Base-by-base conservation (phyloP, 2,888 invertebrate species). In the Elegia similella region DNA sequence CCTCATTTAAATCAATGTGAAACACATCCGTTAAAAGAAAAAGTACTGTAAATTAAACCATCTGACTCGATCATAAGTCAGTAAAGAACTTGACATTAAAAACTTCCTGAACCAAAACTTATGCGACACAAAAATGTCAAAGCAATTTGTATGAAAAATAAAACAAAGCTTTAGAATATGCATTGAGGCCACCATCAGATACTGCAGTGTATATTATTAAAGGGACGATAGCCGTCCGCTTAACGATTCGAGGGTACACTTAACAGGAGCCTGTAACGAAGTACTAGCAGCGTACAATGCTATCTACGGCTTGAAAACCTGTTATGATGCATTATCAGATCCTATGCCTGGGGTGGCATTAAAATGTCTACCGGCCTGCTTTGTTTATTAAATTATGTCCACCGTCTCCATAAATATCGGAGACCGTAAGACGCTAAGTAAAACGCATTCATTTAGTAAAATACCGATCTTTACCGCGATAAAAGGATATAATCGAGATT, bases 361-460 rank as follows among this genome's bases (percentile, higher is more conserved):
- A 88, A 88, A 88, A 83, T 74, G 82, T 84, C 80, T 73, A 76
- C 78, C 68, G 80, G 75, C 70, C 86, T 88, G 89, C 88, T 90
- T 91, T 90, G 91, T 91, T 91, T 91, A 91, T 91, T 91, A 91
- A 90, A 91, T 90, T 88, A 90, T 89, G 89, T 90, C 88, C 86
- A 81, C 82, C 79, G 78, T 69, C 71, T 77, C 88, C 85, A 88
- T 88, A 88, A 88, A 88, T 88, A 88, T 85, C 76, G 47, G n/a
- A n/a, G 23, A 23, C 23, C 23, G 32, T 10, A 32, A 32, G 10
- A 38, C n/a, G n/a, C 12, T n/a, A 38, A 38, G 42, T 73, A 73
- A 77, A 80, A 80, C 78, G 82, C 88, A 86, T 88, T 89, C 88
- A 86, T 89, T 90, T 90, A 87, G 86, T 86, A 82, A 85, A 86